These are phyloP conservation scores for Saguinus imperator DNA, from an alignment of 2,113 vertebrate species.

Conservation along the genomic window DNA sequence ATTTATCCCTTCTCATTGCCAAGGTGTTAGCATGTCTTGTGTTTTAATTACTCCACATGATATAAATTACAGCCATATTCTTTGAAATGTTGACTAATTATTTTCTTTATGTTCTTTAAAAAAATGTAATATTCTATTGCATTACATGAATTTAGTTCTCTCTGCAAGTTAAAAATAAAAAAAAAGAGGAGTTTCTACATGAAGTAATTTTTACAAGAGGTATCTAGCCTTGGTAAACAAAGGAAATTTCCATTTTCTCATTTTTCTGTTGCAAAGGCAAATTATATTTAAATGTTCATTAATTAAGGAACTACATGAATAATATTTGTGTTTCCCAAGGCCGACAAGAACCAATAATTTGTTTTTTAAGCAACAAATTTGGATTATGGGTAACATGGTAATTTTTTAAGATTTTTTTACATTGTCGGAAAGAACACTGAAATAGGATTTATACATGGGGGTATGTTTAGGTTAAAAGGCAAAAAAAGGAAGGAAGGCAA, in stretches of 20 bases:
- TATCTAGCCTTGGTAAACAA: neutral
- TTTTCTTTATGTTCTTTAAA: neutral
- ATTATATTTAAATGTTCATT: neutral
- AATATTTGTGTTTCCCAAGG: neutral
- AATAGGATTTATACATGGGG: neutral
- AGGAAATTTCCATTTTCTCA: neutral
- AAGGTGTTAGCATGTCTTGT: neutral
- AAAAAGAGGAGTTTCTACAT: neutral
- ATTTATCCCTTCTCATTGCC: neutral
- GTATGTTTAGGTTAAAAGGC: neutral
- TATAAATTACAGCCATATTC: neutral
- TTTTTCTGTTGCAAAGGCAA: neutral
- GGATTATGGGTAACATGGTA: neutral
- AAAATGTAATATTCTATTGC: neutral
- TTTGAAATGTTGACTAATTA: neutral
- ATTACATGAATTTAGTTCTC: neutral
- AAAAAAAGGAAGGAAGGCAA: neutral
- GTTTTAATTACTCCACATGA: neutral
- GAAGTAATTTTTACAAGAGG: neutral
- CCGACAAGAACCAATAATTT: neutral
- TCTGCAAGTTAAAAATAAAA: neutral
- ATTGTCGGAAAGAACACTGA: neutral
- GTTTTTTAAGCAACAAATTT: neutral
- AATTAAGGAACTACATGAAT: neutral
- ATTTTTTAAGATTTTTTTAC: neutral